Base-by-base conservation (phyloP, 2,113 vertebrate species). In the Bagarius yarrelli region DNA sequence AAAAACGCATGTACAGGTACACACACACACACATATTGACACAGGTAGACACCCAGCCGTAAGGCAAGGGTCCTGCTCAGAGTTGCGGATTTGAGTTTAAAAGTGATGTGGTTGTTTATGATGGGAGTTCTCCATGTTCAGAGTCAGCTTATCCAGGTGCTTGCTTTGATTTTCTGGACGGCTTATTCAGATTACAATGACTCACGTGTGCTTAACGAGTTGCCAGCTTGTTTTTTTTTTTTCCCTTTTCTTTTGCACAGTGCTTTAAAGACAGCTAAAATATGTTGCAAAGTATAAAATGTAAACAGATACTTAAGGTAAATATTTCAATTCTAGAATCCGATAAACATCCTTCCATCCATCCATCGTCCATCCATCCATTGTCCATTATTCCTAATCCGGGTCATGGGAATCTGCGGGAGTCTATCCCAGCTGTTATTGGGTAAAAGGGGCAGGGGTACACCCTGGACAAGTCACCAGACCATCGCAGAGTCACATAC, bases 1-100 rank as follows among this genome's bases (percentile, higher is more conserved):
- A 77, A 61, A 77, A 61, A n/a, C 59, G 72, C 56, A 25, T 59
- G 36, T 47, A 72, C 67, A 72, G 36, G n/a, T 25, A 72, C 63
- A 76, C 70, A 74, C 27, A 71, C 55, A 64, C 64, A 80, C 52
- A 67, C 50, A 32, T 18, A 66, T 30, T 53, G n/a, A 83, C 78
- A 71, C 27, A 59, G 19, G 36, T 23, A 76, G 16, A 72, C 53
- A 71, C 67, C 50, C 56, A 59, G 19, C 21, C 56, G 23, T 23
- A 25, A 69, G 23, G 23, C 5, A 36, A 71, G 25, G 47, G 30
- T 34, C 16, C 1, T 53, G 40, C 27, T 70, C 67, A 70, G 67
- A 70, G 44, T 18, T 25, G 15, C 67, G 6, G 23, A 50, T 16
- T 72, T 72, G 53, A 53, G 70, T 73, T 55, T 27, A 55, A 73